phyloP scores from a whole-genome alignment of 2,797 vertebrate genomes.

The Hydrophis major region DNA sequence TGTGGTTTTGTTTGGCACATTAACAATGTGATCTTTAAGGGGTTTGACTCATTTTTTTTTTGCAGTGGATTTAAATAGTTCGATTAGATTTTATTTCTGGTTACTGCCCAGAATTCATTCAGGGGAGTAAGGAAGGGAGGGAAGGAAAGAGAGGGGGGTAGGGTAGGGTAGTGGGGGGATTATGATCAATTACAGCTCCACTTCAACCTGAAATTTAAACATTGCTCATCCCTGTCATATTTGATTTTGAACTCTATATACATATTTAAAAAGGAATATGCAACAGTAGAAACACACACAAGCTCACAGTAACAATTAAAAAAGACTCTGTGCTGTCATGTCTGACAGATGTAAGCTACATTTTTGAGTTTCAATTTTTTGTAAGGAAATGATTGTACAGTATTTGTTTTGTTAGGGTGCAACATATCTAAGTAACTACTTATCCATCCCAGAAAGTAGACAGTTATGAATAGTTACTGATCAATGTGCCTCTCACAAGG shows the following conservation, averaged over 20 bases:
- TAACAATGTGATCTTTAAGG: neutral
- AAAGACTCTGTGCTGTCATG: neutral
- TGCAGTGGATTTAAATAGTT: neutral
- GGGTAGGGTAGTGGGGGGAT: neutral
- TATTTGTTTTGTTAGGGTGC: constrained; percentile 15
- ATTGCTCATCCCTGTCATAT: neutral
- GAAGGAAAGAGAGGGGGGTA: no score
- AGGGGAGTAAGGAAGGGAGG: neutral
- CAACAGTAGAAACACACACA: neutral
- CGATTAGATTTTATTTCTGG: neutral
- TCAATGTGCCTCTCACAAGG: constrained; percentile 41
- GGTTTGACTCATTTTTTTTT: neutral
- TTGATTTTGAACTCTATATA: neutral
- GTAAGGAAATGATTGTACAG: neutral
- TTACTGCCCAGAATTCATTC: neutral
- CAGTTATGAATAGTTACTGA: constrained; percentile 20
- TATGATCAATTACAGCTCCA: neutral
- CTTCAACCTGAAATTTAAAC: neutral
- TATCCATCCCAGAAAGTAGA: constrained; percentile 12
- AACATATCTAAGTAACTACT: neutral
- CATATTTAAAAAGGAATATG: neutral
- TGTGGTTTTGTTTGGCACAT: neutral
- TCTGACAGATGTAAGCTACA: neutral
- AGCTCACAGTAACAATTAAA: neutral
- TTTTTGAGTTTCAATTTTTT: neutral